Conservation (phyloP, 2,797 vertebrate species). For the Coregonus suidteri region DNA sequence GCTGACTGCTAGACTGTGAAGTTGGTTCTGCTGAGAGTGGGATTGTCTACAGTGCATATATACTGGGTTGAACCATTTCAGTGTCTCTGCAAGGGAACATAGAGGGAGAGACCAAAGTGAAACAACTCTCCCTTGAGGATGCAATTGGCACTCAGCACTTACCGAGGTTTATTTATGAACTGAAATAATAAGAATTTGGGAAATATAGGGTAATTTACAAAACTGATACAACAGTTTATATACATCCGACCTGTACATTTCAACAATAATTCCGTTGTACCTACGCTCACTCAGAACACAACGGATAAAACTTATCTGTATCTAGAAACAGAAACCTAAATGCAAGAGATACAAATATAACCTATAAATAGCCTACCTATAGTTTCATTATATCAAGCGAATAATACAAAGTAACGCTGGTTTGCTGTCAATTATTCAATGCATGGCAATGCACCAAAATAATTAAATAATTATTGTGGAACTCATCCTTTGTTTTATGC, state of each 20-base stretch:
- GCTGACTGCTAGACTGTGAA: neutral
- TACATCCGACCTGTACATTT: neutral
- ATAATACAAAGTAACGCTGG: neutral
- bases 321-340: neutral
- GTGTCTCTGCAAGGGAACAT: constrained; percentile 59
- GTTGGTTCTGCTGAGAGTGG: neutral
- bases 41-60: constrained; percentile 51
- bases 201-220: neutral
- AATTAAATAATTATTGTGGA: too few species aligned
- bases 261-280: neutral
- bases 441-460: neutral
- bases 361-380: neutral
- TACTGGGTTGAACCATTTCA: constrained; percentile 78
- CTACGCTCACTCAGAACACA: neutral
- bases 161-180: neutral
- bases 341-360: neutral
- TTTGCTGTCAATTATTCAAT: neutral
- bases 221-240: neutral
- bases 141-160: neutral
- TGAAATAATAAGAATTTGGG: neutral
- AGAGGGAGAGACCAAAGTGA: constrained; percentile 52
- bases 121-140: neutral
- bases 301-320: neutral
- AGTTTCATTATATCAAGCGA: neutral
- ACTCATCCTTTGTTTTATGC: constrained; percentile 28